A percentile compares a stretch with the other conserved stretches of the same genome.
Conservation (phyloP, 2,113 vertebrate genomes). For the Callithrix jacchus region DNA sequence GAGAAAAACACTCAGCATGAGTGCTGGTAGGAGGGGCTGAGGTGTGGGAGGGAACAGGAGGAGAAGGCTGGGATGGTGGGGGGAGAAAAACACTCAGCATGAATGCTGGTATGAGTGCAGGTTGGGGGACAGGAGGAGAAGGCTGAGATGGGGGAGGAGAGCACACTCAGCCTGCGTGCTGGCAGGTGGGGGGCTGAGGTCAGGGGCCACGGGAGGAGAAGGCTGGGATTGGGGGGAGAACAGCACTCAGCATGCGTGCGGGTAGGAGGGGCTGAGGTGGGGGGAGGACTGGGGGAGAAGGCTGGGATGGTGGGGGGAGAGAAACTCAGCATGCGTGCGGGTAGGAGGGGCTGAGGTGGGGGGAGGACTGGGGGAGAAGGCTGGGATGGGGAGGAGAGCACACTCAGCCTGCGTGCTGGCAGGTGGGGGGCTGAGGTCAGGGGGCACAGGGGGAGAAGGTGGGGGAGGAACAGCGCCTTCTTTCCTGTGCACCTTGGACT, state of each 20-base stretch:
- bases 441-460: too few relatives aligned
- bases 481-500: background rate
- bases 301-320: background rate
- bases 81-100: background rate
- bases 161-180: background rate
- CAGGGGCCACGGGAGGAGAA: background rate
- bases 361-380: too few relatives aligned
- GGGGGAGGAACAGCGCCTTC: accelerated
- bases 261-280: too few relatives aligned
- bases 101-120: too few relatives aligned
- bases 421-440: background rate
- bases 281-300: background rate
- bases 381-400: too few relatives aligned
- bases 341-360: too few relatives aligned
- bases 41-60: too few relatives aligned
- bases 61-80: background rate
- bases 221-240: background rate
- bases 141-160: background rate
- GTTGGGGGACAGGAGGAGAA: too few relatives aligned
- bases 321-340: too few relatives aligned
- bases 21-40: too few relatives aligned
- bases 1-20: background rate
- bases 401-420: background rate
- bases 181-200: background rate
- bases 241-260: too few relatives aligned